Percentiles rank a stretch among this genome's conserved stretches.
These are phyloP conservation scores for Scaptomyza flava DNA, from an alignment of 2,888 invertebrate species.

Conservation along the genomic window DNA sequence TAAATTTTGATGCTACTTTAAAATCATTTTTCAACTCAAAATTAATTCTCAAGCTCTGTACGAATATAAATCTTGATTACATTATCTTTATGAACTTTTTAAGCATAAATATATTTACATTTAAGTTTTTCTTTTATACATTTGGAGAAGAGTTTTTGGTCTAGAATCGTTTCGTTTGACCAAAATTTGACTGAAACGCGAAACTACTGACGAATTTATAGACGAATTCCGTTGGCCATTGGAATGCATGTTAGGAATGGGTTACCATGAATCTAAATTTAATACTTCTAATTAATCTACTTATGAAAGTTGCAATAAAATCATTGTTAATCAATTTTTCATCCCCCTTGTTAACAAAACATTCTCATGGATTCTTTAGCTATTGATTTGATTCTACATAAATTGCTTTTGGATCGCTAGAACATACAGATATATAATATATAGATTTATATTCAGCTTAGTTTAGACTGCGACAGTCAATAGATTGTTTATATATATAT, in stretches of 20 bases:
- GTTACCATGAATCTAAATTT: constrained; percentile 50
- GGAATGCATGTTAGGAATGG: constrained; percentile 55
- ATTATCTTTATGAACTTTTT: constrained; percentile 6
- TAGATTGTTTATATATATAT: constrained; percentile 50
- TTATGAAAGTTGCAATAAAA: constrained; percentile 47
- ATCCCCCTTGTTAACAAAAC: constrained; percentile 33
- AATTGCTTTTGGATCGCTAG: constrained; percentile 58
- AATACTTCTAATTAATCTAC: constrained; percentile 49
- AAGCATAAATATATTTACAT: constrained; percentile 17
- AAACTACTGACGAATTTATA: constrained; percentile 42
- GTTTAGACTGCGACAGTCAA: constrained; percentile 56
- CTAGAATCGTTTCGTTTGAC: constrained; percentile 50
- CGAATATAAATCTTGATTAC: constrained; percentile 8
- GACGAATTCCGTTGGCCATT: constrained; percentile 10
- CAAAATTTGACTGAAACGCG: constrained; percentile 47
- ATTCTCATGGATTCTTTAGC: constrained; percentile 17
- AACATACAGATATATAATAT: constrained; percentile 9
- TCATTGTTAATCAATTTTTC: constrained; percentile 20
- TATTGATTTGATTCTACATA: constrained; percentile 47
- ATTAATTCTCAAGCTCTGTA: constrained; percentile 15
- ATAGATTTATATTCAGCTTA: constrained; percentile 4
- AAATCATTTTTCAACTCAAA: constrained; percentile 4
- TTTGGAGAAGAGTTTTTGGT: constrained; percentile 62
- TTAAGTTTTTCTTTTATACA: constrained; percentile 49
- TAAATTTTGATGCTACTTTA: constrained; percentile 21